Conservation (phyloP, 1,140 invertebrate genomes). For the Chlorops oryzae region DNA sequence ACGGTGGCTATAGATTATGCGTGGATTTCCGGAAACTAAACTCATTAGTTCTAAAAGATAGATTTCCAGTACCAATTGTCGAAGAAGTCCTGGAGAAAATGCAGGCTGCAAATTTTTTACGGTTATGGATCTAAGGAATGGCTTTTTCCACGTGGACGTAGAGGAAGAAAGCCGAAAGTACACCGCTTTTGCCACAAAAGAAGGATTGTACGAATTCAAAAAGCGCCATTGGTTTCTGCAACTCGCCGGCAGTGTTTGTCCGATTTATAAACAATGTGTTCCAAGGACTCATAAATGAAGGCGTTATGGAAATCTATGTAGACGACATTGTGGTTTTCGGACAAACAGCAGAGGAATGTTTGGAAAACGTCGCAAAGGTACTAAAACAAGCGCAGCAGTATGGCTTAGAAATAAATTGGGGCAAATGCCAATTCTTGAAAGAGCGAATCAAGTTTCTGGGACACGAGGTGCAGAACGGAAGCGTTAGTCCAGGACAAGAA, state of each 20-base stretch:
- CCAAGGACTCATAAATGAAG: slow-evolving; percentile 7
- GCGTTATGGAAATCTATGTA: slow-evolving; percentile 23
- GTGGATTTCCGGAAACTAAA: slow-evolving; percentile 27
- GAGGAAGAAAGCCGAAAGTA: slow-evolving; percentile 37
- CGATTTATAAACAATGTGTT: slow-evolving; percentile 37
- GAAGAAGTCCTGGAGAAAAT: slow-evolving; percentile 46
- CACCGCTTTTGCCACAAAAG: slow-evolving; percentile 47
- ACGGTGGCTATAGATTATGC: slow-evolving; percentile 19
- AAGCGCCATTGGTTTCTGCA: slow-evolving; percentile 49
- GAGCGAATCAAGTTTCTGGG: slow-evolving; percentile 33
- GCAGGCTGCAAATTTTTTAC: slow-evolving; percentile 36
- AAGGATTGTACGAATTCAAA: slow-evolving; percentile 47
- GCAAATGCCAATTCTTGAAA: slow-evolving; percentile 50
- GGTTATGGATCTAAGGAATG: slow-evolving; percentile 49
- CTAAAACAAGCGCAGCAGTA: slow-evolving; percentile 19
- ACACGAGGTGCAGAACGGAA: slow-evolving; percentile 18
- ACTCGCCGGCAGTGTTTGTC: slow-evolving; percentile 46
- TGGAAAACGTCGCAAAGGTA: slow-evolving; percentile 5
- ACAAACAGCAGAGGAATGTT: slow-evolving; percentile 28
- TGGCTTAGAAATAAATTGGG: slow-evolving; percentile 48
- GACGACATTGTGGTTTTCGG: slow-evolving; percentile 31
- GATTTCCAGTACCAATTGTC: slow-evolving; percentile 45
- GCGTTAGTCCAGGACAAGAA: slow-evolving; percentile 18
- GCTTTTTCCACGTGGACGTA: slow-evolving; percentile 38
- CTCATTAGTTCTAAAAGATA: slow-evolving; percentile 7